Base-by-base conservation (phyloP, 2,888 invertebrate species). In the Latheticus oryzae region DNA sequence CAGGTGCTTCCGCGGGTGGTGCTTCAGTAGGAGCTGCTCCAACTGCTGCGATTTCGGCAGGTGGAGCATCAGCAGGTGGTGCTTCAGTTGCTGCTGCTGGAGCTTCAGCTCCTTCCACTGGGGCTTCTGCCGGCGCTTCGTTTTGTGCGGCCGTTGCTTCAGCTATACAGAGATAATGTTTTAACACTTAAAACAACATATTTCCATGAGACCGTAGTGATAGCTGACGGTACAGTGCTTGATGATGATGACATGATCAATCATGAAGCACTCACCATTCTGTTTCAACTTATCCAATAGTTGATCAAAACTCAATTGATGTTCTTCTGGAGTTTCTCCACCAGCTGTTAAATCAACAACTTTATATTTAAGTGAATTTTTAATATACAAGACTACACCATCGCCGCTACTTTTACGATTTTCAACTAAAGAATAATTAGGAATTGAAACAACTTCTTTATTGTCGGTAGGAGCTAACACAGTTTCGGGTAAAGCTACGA, bases 351-450 rank as follows among this genome's bases (percentile, higher is more conserved):
- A 60, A 64, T 73, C 71, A 26, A 73, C 71, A 26, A 73, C 70
- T 60, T 73, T 73, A 56, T 70, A 73, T 64, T 69, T 72, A 30
- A 73, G 57, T n/a, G 71, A 70, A 58, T 72, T 71, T 67, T 73
- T 73, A 26, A 73, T 70, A 60, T 73, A 73, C 51, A 72, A 58
- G 8, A 72, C 55, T 2, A 72, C 71, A 7, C 73, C 73, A 40
- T 73, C 73, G 5, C 72, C 72, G 53, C 70, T 71, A 54, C 66
- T 65, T 58, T 66, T 72, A 23, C 71, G 67, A 38, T 68, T 68
- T 53, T 71, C 71, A 1, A 73, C 67, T 16, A 73, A 61, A 11
- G 72, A 72, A 50, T 73, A 73, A 60, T 73, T 64, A 8, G 73
- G 73, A 24, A 73, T 73, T 23, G 65, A 38, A n/a, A 73, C 69